Evolutionary conservation across 92 coral and sea anemone genomes (phyloP).

Genomic region (Phymanthus crucifer): DNA sequence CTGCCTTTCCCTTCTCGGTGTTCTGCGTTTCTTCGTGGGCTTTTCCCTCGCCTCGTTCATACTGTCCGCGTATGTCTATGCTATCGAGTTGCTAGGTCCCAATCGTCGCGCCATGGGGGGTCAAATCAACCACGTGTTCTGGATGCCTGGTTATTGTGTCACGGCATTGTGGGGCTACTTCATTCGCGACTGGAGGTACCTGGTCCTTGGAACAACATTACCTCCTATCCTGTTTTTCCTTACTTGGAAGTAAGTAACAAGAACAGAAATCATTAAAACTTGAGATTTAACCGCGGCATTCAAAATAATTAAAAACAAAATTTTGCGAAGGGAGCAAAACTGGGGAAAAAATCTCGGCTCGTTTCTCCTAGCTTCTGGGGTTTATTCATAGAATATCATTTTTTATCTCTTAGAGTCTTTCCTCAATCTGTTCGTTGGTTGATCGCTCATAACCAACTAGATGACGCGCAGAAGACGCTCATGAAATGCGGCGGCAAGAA

Average conservation of each 20-base stretch:
- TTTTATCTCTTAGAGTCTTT: constrained; percentile 18
- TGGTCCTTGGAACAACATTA: constrained; percentile 23
- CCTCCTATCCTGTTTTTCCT: constrained; percentile 48
- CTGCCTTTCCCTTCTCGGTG: constrained; percentile 47
- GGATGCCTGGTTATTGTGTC: constrained; percentile 42
- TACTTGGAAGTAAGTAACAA: constrained; percentile 57
- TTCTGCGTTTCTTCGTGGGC: constrained; percentile 58
- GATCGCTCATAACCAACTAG: constrained; percentile 51
- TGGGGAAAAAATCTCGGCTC: too few relatives aligned
- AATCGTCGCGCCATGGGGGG: constrained; percentile 46
- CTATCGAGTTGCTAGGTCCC: constrained; percentile 52
- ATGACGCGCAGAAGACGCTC: constrained; percentile 50
- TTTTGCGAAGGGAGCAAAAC: not conserved
- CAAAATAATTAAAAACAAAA: not conserved
- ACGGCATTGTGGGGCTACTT: constrained; percentile 46
- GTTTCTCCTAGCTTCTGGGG: too few relatives aligned
- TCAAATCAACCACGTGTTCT: constrained; percentile 39
- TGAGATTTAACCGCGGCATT: too few relatives aligned
- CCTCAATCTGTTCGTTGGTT: constrained; percentile 66
- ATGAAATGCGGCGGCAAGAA: constrained; percentile 45
- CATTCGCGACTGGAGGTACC: constrained; percentile 49
- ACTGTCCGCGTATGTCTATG: constrained; percentile 46
- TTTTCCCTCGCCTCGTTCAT: constrained; percentile 51
- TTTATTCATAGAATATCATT: too few relatives aligned
- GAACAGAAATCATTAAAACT: too few relatives aligned